These are phyloP conservation scores for Amiota mariae DNA, from an alignment of 2,888 invertebrate species.

Conservation along the genomic window DNA sequence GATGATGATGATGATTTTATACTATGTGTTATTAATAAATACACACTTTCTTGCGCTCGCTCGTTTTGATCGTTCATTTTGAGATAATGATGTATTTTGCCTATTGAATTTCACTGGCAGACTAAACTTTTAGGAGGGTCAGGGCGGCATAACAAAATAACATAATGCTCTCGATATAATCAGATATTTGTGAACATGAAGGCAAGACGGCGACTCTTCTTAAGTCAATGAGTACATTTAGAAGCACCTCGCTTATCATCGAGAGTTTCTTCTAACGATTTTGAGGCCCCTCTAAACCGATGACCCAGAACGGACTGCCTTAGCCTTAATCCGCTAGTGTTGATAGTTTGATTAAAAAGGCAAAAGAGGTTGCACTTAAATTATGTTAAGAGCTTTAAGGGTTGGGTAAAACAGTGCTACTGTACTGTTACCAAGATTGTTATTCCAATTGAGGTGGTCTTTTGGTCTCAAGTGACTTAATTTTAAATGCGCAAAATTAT, in stretches of 20 bases:
- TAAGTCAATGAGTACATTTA: too few relatives aligned
- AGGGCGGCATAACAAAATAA: too few relatives aligned
- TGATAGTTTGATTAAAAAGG: neutral
- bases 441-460: too few relatives aligned
- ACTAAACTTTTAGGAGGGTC: too few relatives aligned
- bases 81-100: slow-evolving; percentile 15
- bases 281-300: neutral
- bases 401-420: neutral
- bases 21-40: slow-evolving; percentile 12
- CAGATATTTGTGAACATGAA: too few relatives aligned
- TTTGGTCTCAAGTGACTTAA: too few relatives aligned
- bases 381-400: slow-evolving; percentile 1
- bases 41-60: slow-evolving; percentile 30
- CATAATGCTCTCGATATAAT: too few relatives aligned
- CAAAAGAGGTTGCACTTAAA: slow-evolving; percentile 17
- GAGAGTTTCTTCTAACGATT: neutral
- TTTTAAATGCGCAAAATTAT: too few relatives aligned
- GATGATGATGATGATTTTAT: neutral
- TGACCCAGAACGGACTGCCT: neutral
- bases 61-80: slow-evolving; percentile 24
- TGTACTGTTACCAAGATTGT: neutral
- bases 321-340: neutral
- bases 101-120: too few relatives aligned
- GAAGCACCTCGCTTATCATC: too few relatives aligned
- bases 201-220: too few relatives aligned